Evolutionary conservation across 1,140 invertebrate genomes (phyloP), one percentile per base, ranked within the genome.

Genomic region (Ceratosolen solmsi): DNA sequence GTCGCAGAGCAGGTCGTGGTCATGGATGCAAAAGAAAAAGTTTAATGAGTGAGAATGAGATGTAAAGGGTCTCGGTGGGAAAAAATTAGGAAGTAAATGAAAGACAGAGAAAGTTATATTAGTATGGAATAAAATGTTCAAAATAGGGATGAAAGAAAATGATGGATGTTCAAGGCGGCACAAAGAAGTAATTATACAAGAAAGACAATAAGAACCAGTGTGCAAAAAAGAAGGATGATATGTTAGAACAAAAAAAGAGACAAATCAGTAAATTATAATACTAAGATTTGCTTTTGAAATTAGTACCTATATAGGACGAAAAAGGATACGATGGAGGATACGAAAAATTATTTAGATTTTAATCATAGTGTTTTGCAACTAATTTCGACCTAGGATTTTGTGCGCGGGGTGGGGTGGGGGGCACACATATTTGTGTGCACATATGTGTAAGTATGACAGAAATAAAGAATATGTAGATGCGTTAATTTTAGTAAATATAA

Each of bases 121-220:
- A 74, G 79, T 41, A 13, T 27, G 82, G 78, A 86, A 84, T 86
- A 85, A 87, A 87, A 86, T 71, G 38, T 72, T 51, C 65, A 77
- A 60, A 65, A 76, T 58, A 71, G 58, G 73, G 51, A 71, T 25
- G 36, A 15, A 81, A 68, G 41, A 1, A 22, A n/a, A 22, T 51
- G 15, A 51, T 68, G 70, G 9, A 72, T 7, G 38, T 36, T 27
- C 30, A 74, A 80, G 46, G 15, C 13, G 5, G 5, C 75, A 63
- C 30, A 56, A 38, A n/a, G 22, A 75, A 70, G 60, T 75, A 79
- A 58, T 77, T 72, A 33, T 38, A 9, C 2, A 22, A 49, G 20
- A 46, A 5, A 74, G 22, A 65, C 30, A 65, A 75, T 80, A 17
- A n/a, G 33, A 49, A 51, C 11, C 17, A 49, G 30, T 33, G n/a